A percentile compares a stretch with the other conserved stretches of the same genome.
phyloP scores from a whole-genome alignment of 2,888 invertebrate species.

The Cylloceria caligata region DNA sequence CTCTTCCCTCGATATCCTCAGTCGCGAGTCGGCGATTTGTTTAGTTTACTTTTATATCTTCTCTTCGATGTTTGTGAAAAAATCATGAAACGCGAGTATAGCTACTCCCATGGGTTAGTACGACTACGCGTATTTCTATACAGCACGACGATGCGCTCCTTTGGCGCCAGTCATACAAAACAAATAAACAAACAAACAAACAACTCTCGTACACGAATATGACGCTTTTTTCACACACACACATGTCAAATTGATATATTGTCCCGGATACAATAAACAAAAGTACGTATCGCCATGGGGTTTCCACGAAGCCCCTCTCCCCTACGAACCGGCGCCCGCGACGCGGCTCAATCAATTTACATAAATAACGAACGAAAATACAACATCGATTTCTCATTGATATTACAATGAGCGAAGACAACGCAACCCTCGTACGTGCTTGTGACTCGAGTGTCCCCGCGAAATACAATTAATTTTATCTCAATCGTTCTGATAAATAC shows the following conservation, averaged over 20 bases:
- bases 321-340: not conserved
- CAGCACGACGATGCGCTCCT: not conserved
- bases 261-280: conserved; percentile 51
- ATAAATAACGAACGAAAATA: conserved; percentile 57
- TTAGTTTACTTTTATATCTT: not conserved
- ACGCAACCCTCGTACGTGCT: conserved; percentile 6
- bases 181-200: conserved; percentile 1
- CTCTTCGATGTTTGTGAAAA: conserved; percentile 60
- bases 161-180: not conserved
- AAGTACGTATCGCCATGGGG: conserved; percentile 23
- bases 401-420: conserved; percentile 37
- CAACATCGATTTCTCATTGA: conserved; percentile 54
- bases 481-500: conserved; percentile 9
- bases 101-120: conserved; percentile 14
- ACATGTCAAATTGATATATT: conserved; percentile 47
- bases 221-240: conserved; percentile 34
- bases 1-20: conserved; percentile 10
- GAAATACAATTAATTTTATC: not conserved
- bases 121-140: not conserved
- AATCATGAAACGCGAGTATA: conserved; percentile 10
- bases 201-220: conserved; percentile 28
- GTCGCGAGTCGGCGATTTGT: not conserved
- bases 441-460: conserved; percentile 12
- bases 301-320: not conserved
- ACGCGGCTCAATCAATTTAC: conserved; percentile 44